Evolutionary conservation across 2,888 invertebrate genomes (phyloP).

Genomic region (Thelaira solivaga): DNA sequence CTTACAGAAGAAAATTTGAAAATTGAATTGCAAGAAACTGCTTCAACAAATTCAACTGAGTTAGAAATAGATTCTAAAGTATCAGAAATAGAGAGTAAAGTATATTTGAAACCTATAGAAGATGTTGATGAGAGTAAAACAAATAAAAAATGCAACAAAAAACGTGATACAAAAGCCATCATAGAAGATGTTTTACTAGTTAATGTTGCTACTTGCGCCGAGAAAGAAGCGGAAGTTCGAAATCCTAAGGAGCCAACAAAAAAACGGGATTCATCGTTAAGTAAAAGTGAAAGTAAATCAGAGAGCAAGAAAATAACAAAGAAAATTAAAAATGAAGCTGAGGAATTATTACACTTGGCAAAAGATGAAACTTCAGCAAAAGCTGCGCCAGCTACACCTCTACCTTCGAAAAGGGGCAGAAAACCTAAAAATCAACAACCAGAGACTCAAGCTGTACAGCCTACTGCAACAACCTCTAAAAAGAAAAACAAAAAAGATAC

Average conservation of each 20-base stretch:
- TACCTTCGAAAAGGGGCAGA: conserved; percentile 47
- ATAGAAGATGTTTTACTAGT: background rate
- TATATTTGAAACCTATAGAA: background rate
- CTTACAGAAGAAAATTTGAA: background rate
- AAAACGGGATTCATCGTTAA: conserved; percentile 35
- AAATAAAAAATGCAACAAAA: conserved; percentile 6
- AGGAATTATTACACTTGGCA: background rate
- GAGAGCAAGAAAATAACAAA: conserved; percentile 10
- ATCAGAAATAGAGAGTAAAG: background rate
- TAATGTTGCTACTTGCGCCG: background rate
- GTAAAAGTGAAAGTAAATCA: conserved; percentile 42
- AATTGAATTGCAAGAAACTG: background rate
- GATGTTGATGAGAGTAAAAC: background rate
- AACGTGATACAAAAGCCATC: background rate
- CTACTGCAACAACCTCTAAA: conserved; percentile 15
- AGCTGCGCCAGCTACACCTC: conserved; percentile 10
- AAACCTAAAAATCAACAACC: conserved; percentile 52
- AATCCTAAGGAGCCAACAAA: conserved; percentile 32
- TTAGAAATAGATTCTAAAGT: background rate
- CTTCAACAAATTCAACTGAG: background rate
- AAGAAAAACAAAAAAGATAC: conserved; percentile 41
- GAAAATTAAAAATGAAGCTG: conserved; percentile 39
- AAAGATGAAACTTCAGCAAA: conserved; percentile 11
- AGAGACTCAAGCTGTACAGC: conserved; percentile 21
- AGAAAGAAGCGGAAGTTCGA: conserved; percentile 13